Evolutionary conservation across 2,797 vertebrate genomes (phyloP), one percentile per base, ranked within the genome.

Genomic region (Enteromius anoplus): DNA sequence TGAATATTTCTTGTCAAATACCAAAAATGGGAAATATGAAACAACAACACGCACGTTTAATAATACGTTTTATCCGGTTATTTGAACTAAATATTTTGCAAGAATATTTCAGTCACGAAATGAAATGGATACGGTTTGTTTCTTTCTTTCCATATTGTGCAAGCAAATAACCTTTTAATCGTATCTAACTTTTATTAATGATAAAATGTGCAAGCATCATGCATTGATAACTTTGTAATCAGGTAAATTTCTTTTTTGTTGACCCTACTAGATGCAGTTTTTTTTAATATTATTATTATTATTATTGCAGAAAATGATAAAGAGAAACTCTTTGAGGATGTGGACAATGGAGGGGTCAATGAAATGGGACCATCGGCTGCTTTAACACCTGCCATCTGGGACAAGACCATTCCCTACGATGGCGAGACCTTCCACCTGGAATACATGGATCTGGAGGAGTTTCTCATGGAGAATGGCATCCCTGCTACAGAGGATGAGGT

Each of bases 381-480:
- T 85, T 93, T 99, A 88, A 98, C 98, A 85, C 98, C 98, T 0
- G 96, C 97, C n/a, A 99, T 99, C 85, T 99, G 98, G 98, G 97
- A 99, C 55, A 99, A 98, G 93, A 99, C 97, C 78, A 99, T 99
- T 91, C 98, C 98, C 2, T 99, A 99, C 0, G 95, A 98, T 78
- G 97, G 97, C 0, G 96, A 98, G 87, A 96, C 95, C 89, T 99
- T 99, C 91, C 97, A 99, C 90, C 92, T 99, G 87, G 97, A 99
- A 87, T 99, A 99, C 91, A 99, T 99, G 97, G 98, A 99, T 93
- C 93, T 99, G 80, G 98, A 99, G 86, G 97, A 99, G 88, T 99
- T 99, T 88, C 95, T 99, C 62, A 92, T 97, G 87, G 97, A 99
- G 90, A 99, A 99, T 7, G 96, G 97, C 78, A 98, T 99, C 86